Conservation (phyloP, 2,113 vertebrate genomes). For the Entelurus aequoreus region DNA sequence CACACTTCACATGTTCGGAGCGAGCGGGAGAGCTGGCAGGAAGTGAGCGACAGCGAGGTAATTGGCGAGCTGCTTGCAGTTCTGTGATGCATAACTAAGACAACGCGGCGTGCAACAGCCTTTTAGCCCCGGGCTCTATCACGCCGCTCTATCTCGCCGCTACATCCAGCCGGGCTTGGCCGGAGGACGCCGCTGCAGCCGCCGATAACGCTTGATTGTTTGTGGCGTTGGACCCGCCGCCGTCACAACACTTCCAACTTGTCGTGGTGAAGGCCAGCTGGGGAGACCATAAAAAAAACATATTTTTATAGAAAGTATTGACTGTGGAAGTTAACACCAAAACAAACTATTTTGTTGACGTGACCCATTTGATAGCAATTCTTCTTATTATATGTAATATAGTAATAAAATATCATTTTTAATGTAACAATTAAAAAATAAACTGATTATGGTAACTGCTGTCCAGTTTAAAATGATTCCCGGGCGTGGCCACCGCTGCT, state of each 20-base stretch:
- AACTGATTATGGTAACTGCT: too few species aligned
- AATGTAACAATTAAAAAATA: too few species aligned
- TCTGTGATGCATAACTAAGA: conserved; percentile 67
- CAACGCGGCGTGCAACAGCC: conserved; percentile 36
- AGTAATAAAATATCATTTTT: too few species aligned
- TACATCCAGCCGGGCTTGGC: conserved; percentile 51
- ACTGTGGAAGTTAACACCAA: too few species aligned
- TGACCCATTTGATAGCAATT: too few species aligned
- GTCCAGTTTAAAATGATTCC: too few species aligned
- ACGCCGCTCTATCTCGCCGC: conserved; percentile 47
- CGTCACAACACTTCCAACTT: conserved; percentile 19
- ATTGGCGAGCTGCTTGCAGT: conserved; percentile 41
- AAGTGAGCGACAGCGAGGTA: conserved; percentile 37
- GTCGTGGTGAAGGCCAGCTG: background rate
- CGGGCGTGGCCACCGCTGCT: too few species aligned
- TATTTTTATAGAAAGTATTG: too few species aligned
- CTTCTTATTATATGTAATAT: too few species aligned
- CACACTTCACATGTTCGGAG: conserved; percentile 33
- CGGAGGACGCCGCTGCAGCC: conserved; percentile 54
- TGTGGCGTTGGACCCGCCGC: conserved; percentile 31
- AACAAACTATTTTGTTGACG: too few species aligned
- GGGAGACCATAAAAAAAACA: too few species aligned
- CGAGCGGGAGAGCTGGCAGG: conserved; percentile 40
- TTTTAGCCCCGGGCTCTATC: conserved; percentile 52
- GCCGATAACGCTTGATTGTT: conserved; percentile 56